Evolutionary conservation across 2,113 vertebrate genomes (phyloP), one percentile per base, ranked within the genome.

Genomic region (Menura novaehollandiae): DNA sequence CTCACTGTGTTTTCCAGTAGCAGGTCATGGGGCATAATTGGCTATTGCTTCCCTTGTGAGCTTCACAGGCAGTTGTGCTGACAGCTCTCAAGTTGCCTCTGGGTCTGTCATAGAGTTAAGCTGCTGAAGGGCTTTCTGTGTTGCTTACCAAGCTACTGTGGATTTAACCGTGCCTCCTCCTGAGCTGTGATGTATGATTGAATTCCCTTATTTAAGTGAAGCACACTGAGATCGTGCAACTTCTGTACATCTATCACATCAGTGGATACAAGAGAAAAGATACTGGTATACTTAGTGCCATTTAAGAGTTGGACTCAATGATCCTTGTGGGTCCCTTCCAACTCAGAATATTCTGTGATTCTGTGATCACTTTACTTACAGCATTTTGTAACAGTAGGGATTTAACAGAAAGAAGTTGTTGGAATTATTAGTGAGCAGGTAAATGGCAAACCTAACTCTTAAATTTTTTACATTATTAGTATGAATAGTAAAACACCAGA

Each of bases 81-180:
- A 96, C 87, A 91, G 85, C 91, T 94, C 94, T 91, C 12, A 37
- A 95, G 92, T 91, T 95, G 90, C 81, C 88, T 97, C 92, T 95
- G 92, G 92, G 89, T 92, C 92, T 96, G 91, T 97, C 96, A 93
- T 63, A 77, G 10, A 91, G 79, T 77, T 86, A 95, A 94, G 83
- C 81, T 95, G 85, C 93, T 80, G 91, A 77, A 91, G 82, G 89
- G 63, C 78, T 88, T 71, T 93, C 86, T 74, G 41, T 84, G 52
- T 74, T 97, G 94, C 91, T 93, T 85, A 81, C 88, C 33, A 78
- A 88, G 83, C 85, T 69, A 30, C 68, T 75, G 55, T 88, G 85
- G 64, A 41, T 93, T 87, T 97, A 95, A 76, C 75, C 0, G 17
- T 85, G 35, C 49, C 49, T 77, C 66, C 55, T 95, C 64, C 76